These are phyloP conservation scores for Mizuhopecten yessoensis DNA, from an alignment of 1,140 invertebrate species.

Conservation along the genomic window DNA sequence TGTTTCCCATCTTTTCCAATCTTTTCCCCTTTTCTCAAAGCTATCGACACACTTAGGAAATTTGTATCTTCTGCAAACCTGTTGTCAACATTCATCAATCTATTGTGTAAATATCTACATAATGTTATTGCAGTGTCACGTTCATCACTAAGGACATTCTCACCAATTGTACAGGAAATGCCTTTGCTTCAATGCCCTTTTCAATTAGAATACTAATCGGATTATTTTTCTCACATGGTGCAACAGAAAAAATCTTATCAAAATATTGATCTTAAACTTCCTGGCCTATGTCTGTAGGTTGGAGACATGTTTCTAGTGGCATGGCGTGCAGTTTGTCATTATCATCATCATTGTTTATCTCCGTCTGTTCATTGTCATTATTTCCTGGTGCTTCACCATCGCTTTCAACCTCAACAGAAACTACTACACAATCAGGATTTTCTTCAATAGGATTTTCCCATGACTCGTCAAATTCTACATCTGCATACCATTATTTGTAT, in stretches of 20 bases:
- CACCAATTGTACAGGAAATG: constrained; percentile 45
- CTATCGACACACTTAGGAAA: constrained; percentile 50
- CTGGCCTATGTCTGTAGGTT: constrained; percentile 64
- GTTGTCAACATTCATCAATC: constrained; percentile 54
- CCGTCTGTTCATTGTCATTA: not conserved
- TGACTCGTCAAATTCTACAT: not conserved
- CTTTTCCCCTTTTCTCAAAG: constrained; percentile 40
- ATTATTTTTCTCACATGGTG: constrained; percentile 47
- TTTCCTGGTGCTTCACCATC: not conserved
- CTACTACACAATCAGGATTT: not conserved
- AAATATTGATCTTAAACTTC: constrained; percentile 55
- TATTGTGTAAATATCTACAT: constrained; percentile 47
- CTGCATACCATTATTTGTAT: constrained; percentile 54
- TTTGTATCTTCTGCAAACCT: constrained; percentile 50
- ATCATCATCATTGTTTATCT: not conserved
- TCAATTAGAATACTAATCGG: constrained; percentile 51
- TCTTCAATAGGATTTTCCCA: constrained; percentile 25
- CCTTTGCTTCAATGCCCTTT: constrained; percentile 49
- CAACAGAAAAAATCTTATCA: constrained; percentile 57
- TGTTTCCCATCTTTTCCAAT: not conserved
- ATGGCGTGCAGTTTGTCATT: not conserved
- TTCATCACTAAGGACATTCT: constrained; percentile 46
- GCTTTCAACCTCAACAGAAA: no score
- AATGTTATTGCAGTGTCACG: constrained; percentile 41
- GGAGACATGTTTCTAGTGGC: constrained; percentile 58